Evolutionary conservation across 2,888 invertebrate species (phyloP).

Genomic region (Marasmarcha lunaedactyla): DNA sequence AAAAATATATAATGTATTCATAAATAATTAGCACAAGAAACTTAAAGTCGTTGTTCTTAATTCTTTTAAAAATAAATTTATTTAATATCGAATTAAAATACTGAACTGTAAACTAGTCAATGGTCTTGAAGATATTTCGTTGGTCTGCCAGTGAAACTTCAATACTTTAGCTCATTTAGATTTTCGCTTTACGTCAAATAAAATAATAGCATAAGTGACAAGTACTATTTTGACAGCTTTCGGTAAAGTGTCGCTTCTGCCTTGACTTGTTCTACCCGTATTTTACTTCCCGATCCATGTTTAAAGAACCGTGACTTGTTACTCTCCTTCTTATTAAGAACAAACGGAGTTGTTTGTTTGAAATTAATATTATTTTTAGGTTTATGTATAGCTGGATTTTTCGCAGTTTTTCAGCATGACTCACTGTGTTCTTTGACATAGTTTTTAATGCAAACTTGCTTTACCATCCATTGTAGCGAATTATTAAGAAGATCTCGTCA

Average conservation of each 20-base stretch:
- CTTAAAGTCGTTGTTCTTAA: not conserved
- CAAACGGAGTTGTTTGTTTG: no score
- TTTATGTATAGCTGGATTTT: no score
- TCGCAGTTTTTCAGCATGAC: no score
- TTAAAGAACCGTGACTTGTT: no score
- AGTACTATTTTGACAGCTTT: conserved; percentile 29
- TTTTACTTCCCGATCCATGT: conserved; percentile 2
- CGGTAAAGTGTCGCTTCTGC: conserved; percentile 17
- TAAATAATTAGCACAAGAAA: conserved; percentile 4
- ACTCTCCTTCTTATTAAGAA: no score
- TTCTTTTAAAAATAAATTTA: not conserved
- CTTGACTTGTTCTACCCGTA: conserved; percentile 2
- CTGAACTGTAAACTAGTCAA: conserved; percentile 43
- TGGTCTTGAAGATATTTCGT: conserved; percentile 37
- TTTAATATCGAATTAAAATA: conserved; percentile 5
- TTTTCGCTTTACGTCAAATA: conserved; percentile 24
- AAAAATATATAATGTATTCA: not conserved
- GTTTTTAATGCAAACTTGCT: no score
- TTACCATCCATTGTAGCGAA: conserved; percentile 25
- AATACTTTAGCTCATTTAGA: conserved; percentile 39
- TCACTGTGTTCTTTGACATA: no score
- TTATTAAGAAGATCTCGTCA: conserved; percentile 46
- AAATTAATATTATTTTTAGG: no score
- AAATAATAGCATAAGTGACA: conserved; percentile 25
- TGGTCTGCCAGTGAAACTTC: conserved; percentile 36